Evolutionary conservation across 2,797 vertebrate species (phyloP), one percentile per base, ranked within the genome.

Genomic region (Salarias fasciatus): DNA sequence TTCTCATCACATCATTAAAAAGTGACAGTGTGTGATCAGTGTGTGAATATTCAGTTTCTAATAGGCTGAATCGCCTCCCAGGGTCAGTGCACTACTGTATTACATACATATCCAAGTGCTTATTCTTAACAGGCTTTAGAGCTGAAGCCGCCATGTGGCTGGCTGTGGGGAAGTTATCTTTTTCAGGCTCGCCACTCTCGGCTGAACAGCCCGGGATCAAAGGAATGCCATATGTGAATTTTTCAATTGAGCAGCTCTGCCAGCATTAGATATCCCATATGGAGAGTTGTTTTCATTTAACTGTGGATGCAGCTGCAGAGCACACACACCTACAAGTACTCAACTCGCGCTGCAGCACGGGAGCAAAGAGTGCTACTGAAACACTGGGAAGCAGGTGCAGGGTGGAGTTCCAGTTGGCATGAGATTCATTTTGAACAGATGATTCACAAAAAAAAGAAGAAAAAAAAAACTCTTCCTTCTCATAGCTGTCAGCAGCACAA

Each of bases 121-220:
- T 55, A 37, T 13, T 59, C 53, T 76, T 43, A 58, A 57, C 62
- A 72, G 55, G 51, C 59, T 50, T 68, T 36, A 28, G 41, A 66
- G 63, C 35, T 56, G 62, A 61, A 48, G 67, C 66, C 11, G 69
- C 66, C 52, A 37, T 55, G 38, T 60, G 68, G 62, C 43, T 38
- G 65, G 28, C 42, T 69, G 63, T 47, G 44, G 40, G 18, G 30
- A 69, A 36, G 33, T 62, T 61, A n/a, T 51, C n/a, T 51, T 51
- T 68, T 66, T 63, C 45, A 11, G n/a, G 18, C 52, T 69, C 41
- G 46, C 47, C 42, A 51, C 51, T 51, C 46, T 30, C 14, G 11
- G 35, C 40, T 67, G 60, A 54, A 52, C 59, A 47, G 56, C 29
- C 69, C 11, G 0, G 53, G 72, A 83, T 86, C 80, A 85, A 82